Evolutionary conservation across 2,113 vertebrate genomes (phyloP).

Genomic region (Saccopteryx bilineata): DNA sequence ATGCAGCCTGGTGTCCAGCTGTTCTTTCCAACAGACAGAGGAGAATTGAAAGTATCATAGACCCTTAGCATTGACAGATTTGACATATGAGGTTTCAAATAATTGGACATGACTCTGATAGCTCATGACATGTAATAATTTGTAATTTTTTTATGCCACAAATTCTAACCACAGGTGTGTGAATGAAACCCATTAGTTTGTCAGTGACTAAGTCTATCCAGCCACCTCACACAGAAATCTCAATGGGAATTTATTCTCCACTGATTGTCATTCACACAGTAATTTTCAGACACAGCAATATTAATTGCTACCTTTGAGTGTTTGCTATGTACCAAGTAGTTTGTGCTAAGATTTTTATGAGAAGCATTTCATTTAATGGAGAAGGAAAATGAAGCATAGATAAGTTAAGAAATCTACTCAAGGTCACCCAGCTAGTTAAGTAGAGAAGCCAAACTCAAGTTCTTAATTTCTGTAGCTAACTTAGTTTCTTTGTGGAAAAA

Average conservation of each 20-base stretch:
- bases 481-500: background rate
- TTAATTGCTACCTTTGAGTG: background rate
- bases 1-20: slow-evolving; percentile 77
- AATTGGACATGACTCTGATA: background rate
- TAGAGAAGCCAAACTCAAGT: background rate
- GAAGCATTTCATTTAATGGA: slow-evolving; percentile 50
- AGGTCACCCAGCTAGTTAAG: background rate
- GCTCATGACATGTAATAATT: background rate
- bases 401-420: background rate
- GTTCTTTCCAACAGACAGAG: slow-evolving; percentile 54
- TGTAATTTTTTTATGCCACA: slow-evolving; percentile 4
- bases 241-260: background rate
- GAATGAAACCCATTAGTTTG: background rate
- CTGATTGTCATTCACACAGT: background rate
- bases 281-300: background rate
- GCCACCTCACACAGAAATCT: background rate
- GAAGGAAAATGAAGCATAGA: slow-evolving; percentile 20
- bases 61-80: background rate
- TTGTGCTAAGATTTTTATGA: slow-evolving; percentile 32
- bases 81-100: slow-evolving; percentile 55
- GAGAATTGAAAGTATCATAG: slow-evolving; percentile 46
- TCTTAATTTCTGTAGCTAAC: background rate
- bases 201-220: background rate
- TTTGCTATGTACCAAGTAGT: background rate
- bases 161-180: slow-evolving; percentile 50